Base-by-base conservation (phyloP, 1,140 invertebrate genomes). In the Laupala kohalensis region DNA sequence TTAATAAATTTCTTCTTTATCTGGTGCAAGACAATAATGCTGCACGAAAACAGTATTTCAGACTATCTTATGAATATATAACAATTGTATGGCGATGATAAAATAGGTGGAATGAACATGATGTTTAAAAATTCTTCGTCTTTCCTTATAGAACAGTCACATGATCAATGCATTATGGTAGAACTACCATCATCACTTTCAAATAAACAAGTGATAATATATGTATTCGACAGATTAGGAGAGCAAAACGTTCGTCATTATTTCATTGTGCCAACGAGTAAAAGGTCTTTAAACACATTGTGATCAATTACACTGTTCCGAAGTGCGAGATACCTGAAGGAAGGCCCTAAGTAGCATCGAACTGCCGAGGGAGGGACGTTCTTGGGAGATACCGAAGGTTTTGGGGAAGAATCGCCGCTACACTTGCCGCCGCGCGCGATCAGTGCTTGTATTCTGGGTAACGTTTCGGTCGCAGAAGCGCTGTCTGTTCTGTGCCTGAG, bases 371-470 rank as follows among this genome's bases (percentile, higher is more conserved):
- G 19, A 53, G 37, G 37, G 37, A 53, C 19, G 37, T 53, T 53
- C n/a, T 53, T 13, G 19, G 37, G 37, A 53, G 37, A 19, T 53
- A 53, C 37, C 37, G 37, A 53, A 53, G 37, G 28, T 68, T 6
- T 68, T 30, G 12, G n/a, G 12, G n/a, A 68, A 29, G 29, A 37
- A 68, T 29, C 29, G 27, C 29, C 27, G n/a, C n/a, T n/a, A n/a
- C n/a, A 27, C 67, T 68, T 29, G 5, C 4, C 19, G 29, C 28
- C 24, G 26, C 65, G 62, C 69, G 26, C 29, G 27, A 84, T 85
- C 84, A 85, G 84, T 85, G 84, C 79, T 85, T 85, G 81, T 86
- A 86, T 81, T 86, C 84, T 75, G 84, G 84, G 79, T 84, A 85
- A 76, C 84, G 81, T 76, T 84, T 82, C 71, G 81, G 80, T 63